phyloP scores from a whole-genome alignment of 2,797 vertebrate genomes.

The Distichodus sexfasciatus region DNA sequence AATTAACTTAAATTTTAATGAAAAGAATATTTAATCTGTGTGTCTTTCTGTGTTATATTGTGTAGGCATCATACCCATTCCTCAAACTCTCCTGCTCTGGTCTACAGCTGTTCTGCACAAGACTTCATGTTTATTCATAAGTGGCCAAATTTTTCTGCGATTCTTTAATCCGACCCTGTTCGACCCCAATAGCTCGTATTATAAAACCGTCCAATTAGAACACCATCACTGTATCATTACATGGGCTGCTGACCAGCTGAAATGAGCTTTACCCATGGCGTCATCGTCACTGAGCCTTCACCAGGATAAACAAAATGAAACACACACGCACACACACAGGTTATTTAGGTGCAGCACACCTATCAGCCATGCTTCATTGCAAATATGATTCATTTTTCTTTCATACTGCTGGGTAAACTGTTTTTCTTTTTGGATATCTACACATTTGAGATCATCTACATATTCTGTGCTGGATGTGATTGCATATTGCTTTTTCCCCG shows the following conservation, averaged over 20 bases:
- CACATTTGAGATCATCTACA: conserved; percentile 20
- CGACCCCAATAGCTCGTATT: conserved; percentile 49
- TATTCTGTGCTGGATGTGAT: conserved; percentile 27
- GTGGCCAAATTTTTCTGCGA: not conserved
- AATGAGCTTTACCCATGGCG: conserved; percentile 59
- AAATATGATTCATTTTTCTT: conserved; percentile 46
- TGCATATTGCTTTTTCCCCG: conserved; percentile 5
- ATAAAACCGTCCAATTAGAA: conserved; percentile 62
- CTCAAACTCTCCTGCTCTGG: not conserved
- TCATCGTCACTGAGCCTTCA: conserved; percentile 46
- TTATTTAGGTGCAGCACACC: conserved; percentile 40
- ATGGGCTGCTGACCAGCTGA: conserved; percentile 57
- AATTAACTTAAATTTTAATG: not conserved
- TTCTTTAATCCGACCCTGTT: conserved; percentile 2
- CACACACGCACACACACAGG: conserved; percentile 44
- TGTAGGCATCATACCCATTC: not conserved
- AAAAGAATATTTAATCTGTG: not conserved
- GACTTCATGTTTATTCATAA: conserved; percentile 24
- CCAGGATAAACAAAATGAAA: conserved; percentile 57
- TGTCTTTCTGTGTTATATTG: not conserved
- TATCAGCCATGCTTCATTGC: conserved; percentile 34
- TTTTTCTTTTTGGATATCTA: conserved; percentile 20
- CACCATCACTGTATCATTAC: conserved; percentile 53
- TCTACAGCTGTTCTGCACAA: not conserved
- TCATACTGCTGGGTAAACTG: conserved; percentile 24